phyloP scores from a whole-genome alignment of 2,797 vertebrate species.

The Craterocephalus amniculus region DNA sequence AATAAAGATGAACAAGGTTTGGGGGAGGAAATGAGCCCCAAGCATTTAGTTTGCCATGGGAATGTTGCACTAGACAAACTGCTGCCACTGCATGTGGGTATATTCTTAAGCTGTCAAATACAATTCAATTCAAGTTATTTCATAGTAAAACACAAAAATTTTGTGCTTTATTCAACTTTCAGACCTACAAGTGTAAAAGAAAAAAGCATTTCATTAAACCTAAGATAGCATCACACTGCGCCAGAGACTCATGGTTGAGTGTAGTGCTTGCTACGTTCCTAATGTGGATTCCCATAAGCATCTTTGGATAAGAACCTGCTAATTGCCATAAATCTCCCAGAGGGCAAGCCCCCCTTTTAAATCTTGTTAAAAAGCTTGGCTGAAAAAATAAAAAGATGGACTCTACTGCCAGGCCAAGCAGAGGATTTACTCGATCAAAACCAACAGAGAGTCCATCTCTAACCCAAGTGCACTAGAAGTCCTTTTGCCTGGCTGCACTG shows the following conservation, averaged over 20 bases:
- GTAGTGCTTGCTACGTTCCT: not conserved
- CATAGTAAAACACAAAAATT: slow-evolving; percentile 10
- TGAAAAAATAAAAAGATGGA: slow-evolving; percentile 23
- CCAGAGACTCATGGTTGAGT: slow-evolving; percentile 10
- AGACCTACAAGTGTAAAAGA: slow-evolving; percentile 21
- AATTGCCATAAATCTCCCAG: slow-evolving; percentile 50
- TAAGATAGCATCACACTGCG: slow-evolving; percentile 24
- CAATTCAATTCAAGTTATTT: slow-evolving; percentile 5
- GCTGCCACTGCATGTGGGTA: slow-evolving; percentile 23
- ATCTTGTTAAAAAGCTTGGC: slow-evolving; percentile 46
- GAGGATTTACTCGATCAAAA: slow-evolving; percentile 32
- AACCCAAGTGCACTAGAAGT: slow-evolving; percentile 7
- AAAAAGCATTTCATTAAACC: slow-evolving; percentile 40
- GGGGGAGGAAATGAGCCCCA: slow-evolving; percentile 51
- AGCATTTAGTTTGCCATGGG: slow-evolving; percentile 63
- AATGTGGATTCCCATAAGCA: slow-evolving; percentile 38
- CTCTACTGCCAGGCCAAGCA: slow-evolving; percentile 4
- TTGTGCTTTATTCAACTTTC: slow-evolving; percentile 11
- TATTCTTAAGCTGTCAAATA: slow-evolving; percentile 32
- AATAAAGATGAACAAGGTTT: slow-evolving; percentile 72
- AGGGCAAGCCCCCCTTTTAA: slow-evolving; percentile 4
- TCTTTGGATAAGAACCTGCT: slow-evolving; percentile 48
- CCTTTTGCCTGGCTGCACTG: not conserved
- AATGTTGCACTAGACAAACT: slow-evolving; percentile 36
- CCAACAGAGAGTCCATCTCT: slow-evolving; percentile 25